Percentiles rank a stretch among this genome's conserved stretches.
Conservation (phyloP, 2,888 invertebrate genomes). For the Platerodrilus igneus region DNA sequence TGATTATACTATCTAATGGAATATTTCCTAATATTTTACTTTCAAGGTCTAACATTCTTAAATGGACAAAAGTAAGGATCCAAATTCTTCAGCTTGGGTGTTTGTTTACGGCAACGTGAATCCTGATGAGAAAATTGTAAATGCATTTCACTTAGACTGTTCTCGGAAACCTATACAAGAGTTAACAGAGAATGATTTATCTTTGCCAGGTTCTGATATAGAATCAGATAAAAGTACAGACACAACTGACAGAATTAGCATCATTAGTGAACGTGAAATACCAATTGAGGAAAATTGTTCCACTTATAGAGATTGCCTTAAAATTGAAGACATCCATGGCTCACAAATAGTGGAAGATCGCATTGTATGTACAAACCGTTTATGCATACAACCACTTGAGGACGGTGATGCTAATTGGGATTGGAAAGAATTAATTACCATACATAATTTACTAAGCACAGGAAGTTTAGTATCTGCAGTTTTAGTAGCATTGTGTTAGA, state of each 20-base stretch:
- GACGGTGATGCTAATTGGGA: not conserved
- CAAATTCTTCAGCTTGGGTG: constrained; percentile 22
- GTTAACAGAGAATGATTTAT: constrained; percentile 18
- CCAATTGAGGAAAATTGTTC: constrained; percentile 6
- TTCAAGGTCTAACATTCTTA: no score
- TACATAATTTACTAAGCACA: constrained; percentile 6
- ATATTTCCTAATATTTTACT: not conserved
- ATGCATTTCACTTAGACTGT: constrained; percentile 22
- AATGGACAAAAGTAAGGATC: no score
- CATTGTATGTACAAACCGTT: not conserved
- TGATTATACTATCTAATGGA: no score
- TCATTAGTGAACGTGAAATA: constrained; percentile 30
- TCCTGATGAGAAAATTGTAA: constrained; percentile 3
- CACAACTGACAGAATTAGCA: constrained; percentile 30
- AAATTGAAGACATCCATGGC: not conserved
- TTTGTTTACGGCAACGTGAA: constrained; percentile 16
- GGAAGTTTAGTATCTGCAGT: constrained; percentile 12
- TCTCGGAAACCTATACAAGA: constrained; percentile 20
- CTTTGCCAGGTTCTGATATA: constrained; percentile 15
- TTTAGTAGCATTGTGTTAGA: no score
- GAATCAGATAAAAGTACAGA: no score
- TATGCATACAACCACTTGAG: not conserved
- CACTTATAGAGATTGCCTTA: not conserved
- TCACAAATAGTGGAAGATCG: not conserved
- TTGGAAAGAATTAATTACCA: constrained; percentile 5